Percentiles rank a stretch among this genome's conserved stretches.
phyloP scores from a whole-genome alignment of 2,113 vertebrate species.

The Taxidea taxus region DNA sequence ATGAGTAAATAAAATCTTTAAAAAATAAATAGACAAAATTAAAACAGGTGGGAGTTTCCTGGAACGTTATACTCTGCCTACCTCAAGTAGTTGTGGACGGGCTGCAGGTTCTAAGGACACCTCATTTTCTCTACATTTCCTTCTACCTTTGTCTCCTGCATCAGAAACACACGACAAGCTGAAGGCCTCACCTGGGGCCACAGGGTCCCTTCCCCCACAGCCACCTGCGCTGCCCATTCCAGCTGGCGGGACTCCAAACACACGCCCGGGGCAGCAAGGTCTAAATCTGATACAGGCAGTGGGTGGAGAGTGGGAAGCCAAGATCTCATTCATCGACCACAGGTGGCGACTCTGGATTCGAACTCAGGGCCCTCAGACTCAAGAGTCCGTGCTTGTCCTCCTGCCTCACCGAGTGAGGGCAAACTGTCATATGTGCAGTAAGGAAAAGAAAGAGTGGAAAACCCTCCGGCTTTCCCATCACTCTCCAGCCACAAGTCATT shows the following conservation, averaged over 20 bases:
- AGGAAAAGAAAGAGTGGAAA: background rate
- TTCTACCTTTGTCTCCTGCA: background rate
- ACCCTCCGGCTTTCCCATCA: background rate
- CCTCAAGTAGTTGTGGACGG: background rate
- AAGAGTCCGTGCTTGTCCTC: background rate
- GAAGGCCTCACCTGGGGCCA: background rate
- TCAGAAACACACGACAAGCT: background rate
- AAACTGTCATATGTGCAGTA: background rate
- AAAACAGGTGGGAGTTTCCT: background rate
- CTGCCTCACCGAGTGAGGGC: too few species aligned
- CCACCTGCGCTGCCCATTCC: background rate
- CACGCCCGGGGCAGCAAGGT: background rate
- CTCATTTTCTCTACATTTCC: background rate
- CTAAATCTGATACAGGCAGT: background rate
- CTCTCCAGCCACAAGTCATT: background rate
- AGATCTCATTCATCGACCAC: background rate
- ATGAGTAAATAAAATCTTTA: background rate
- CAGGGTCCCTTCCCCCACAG: accelerated
- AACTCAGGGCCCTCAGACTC: background rate
- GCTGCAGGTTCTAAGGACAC: background rate
- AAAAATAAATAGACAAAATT: background rate
- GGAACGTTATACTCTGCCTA: background rate
- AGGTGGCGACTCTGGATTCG: background rate
- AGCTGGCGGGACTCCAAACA: background rate
- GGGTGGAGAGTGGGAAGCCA: background rate